Conservation (phyloP, 1,140 invertebrate species). For the Rhopalosiphum padi region DNA sequence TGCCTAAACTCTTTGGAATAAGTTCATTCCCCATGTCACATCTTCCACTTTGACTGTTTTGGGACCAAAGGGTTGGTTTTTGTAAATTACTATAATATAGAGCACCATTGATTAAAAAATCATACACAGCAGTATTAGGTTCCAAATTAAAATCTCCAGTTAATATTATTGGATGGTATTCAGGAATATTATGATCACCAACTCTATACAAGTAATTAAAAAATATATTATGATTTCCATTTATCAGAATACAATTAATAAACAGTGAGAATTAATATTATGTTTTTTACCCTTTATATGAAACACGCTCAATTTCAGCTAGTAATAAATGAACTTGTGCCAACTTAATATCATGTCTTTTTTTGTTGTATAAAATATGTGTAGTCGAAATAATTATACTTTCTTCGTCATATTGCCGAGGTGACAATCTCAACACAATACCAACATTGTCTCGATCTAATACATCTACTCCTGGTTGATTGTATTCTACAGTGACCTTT, state of each 20-base stretch:
- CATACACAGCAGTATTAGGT: slow-evolving; percentile 75
- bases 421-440: slow-evolving; percentile 76
- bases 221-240: background rate
- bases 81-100: slow-evolving; percentile 68
- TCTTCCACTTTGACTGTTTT: slow-evolving; percentile 61
- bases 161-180: slow-evolving; percentile 79
- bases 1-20: slow-evolving; percentile 67
- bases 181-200: slow-evolving; percentile 60
- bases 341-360: slow-evolving; percentile 83
- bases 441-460: slow-evolving; percentile 89
- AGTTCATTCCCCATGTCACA: slow-evolving; percentile 61
- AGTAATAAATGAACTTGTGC: slow-evolving; percentile 84
- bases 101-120: slow-evolving; percentile 74
- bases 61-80: slow-evolving; percentile 59
- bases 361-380: slow-evolving; percentile 93
- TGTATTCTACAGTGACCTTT: slow-evolving; percentile 71
- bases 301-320: slow-evolving; percentile 81
- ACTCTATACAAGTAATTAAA: slow-evolving; percentile 29
- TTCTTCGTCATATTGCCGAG: slow-evolving; percentile 65
- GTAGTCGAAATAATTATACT: slow-evolving; percentile 86
- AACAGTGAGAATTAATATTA: background rate
- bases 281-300: slow-evolving; percentile 65
- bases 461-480: slow-evolving; percentile 63
- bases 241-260: background rate
- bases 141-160: slow-evolving; percentile 90